phyloP scores from a whole-genome alignment of 2,797 vertebrate species.

The Sebastes dallii region DNA sequence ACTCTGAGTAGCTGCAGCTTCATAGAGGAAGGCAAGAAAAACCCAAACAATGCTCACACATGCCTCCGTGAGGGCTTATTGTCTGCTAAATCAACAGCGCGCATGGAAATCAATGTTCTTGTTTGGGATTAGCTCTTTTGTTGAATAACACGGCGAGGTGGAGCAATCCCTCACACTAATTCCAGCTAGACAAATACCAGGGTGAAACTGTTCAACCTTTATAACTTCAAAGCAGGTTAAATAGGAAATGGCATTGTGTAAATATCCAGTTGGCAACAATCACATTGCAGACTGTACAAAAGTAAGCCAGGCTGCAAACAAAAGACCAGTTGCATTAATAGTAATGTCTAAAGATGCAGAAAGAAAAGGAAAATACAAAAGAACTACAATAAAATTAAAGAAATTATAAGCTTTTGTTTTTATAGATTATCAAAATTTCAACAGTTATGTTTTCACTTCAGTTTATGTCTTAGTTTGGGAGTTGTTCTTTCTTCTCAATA shows the following conservation, averaged over 20 bases:
- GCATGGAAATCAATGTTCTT: conserved; percentile 33
- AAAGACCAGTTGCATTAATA: neutral
- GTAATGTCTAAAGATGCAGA: neutral
- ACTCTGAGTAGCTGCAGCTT: neutral
- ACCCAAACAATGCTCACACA: neutral
- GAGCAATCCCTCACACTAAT: conserved; percentile 12
- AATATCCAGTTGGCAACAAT: neutral
- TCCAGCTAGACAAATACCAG: neutral
- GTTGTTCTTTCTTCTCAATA: neutral
- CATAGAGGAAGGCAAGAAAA: neutral
- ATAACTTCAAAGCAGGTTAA: neutral
- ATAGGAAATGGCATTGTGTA: neutral
- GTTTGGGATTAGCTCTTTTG: conserved; percentile 37
- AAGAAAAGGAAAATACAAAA: neutral
- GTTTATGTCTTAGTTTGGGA: neutral
- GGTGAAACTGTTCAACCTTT: neutral
- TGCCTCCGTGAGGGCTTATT: neutral
- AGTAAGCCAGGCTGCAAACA: neutral
- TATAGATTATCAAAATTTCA: neutral
- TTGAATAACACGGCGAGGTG: conserved; percentile 5
- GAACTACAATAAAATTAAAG: neutral
- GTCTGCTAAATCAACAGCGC: neutral
- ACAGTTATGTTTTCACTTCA: neutral
- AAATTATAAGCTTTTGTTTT: neutral
- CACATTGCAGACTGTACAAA: neutral